Percentiles rank a stretch among this genome's conserved stretches.
These are phyloP conservation scores for Eristalinus sepulchralis DNA, from an alignment of 2,888 invertebrate species.

Conservation along the genomic window DNA sequence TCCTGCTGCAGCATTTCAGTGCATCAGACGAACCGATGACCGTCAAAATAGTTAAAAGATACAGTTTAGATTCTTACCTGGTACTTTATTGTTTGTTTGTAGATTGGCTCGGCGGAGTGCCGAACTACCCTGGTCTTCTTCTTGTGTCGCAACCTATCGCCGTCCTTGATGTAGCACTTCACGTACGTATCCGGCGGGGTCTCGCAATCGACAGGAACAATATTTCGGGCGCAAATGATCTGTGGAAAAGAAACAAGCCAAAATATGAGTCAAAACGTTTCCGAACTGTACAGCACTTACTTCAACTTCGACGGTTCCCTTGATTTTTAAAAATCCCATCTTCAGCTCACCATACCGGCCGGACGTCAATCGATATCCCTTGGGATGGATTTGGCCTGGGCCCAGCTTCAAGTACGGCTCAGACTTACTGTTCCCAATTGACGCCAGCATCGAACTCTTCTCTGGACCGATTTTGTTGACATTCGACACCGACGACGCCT, in stretches of 20 bases:
- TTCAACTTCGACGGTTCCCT: slow-evolving; percentile 95
- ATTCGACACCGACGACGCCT: slow-evolving; percentile 78
- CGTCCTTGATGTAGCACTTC: slow-evolving; percentile 94
- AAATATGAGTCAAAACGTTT: too few relatives aligned
- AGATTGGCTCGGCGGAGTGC: slow-evolving; percentile 91
- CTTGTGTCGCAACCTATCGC: slow-evolving; percentile 93
- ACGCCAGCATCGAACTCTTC: slow-evolving; percentile 36
- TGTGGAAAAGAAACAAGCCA: slow-evolving; percentile 64
- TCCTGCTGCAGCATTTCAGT: too few relatives aligned
- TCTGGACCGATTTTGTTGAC: slow-evolving; percentile 74
- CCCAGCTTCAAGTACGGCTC: slow-evolving; percentile 83
- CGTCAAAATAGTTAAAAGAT: too few relatives aligned
- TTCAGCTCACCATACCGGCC: slow-evolving; percentile 91
- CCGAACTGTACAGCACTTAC: slow-evolving; percentile 78
- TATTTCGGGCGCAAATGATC: slow-evolving; percentile 87
- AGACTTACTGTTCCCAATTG: slow-evolving; percentile 57
- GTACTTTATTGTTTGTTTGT: slow-evolving; percentile 94
- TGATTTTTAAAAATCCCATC: slow-evolving; percentile 93
- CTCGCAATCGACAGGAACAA: slow-evolving; percentile 86
- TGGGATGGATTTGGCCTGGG: slow-evolving; percentile 91
- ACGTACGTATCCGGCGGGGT: slow-evolving; percentile 94
- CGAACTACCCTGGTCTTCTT: slow-evolving; percentile 93
- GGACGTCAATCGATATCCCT: slow-evolving; percentile 86
- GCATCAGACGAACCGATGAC: too few relatives aligned
- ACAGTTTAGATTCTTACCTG: slow-evolving; percentile 82